These are phyloP conservation scores for Melanotaenia trifasciata DNA, from an alignment of 2,797 vertebrate species.

Conservation along the genomic window DNA sequence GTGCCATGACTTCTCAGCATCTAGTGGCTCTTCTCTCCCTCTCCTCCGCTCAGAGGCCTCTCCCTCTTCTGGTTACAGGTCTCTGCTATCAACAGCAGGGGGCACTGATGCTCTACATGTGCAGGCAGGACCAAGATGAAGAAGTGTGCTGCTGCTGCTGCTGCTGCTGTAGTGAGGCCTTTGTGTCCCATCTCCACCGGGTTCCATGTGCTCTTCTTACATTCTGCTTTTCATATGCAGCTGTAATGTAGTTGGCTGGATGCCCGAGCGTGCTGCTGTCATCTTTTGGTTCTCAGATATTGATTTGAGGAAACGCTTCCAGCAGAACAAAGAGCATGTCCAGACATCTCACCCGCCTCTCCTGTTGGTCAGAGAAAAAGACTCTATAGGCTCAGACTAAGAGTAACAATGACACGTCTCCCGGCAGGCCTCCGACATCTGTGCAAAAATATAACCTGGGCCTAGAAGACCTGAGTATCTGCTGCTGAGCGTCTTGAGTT, in stretches of 20 bases:
- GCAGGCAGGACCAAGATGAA: slow-evolving; percentile 37
- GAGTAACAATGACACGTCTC: slow-evolving; percentile 73
- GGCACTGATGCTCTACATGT: slow-evolving; percentile 74
- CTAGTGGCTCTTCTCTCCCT: slow-evolving; percentile 75
- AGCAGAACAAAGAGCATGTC: slow-evolving; percentile 80
- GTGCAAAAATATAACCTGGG: slow-evolving; percentile 85
- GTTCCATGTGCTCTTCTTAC: slow-evolving; percentile 78
- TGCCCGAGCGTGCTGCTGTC: slow-evolving; percentile 75
- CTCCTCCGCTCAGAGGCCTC: slow-evolving; percentile 51
- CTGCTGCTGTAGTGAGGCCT: slow-evolving; percentile 57
- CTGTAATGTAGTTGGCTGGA: slow-evolving; percentile 79
- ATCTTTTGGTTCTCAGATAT: slow-evolving; percentile 76
- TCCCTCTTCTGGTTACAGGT: slow-evolving; percentile 58
- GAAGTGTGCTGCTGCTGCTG: slow-evolving; percentile 51
- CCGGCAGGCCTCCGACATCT: slow-evolving; percentile 82
- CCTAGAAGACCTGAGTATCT: slow-evolving; percentile 80
- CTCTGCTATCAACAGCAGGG: slow-evolving; percentile 69
- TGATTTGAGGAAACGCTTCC: slow-evolving; percentile 75
- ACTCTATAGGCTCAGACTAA: slow-evolving; percentile 66
- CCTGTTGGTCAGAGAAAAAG: slow-evolving; percentile 67
- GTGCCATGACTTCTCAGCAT: slow-evolving; percentile 80
- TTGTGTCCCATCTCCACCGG: slow-evolving; percentile 76
- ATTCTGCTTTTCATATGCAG: slow-evolving; percentile 73
- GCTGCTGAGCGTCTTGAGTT: slow-evolving; percentile 77
- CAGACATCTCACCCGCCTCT: slow-evolving; percentile 75